Percentiles rank a stretch among this genome's conserved stretches.
Evolutionary conservation across 2,113 vertebrate genomes (phyloP).

Genomic region (Cyanoliseus patagonus): DNA sequence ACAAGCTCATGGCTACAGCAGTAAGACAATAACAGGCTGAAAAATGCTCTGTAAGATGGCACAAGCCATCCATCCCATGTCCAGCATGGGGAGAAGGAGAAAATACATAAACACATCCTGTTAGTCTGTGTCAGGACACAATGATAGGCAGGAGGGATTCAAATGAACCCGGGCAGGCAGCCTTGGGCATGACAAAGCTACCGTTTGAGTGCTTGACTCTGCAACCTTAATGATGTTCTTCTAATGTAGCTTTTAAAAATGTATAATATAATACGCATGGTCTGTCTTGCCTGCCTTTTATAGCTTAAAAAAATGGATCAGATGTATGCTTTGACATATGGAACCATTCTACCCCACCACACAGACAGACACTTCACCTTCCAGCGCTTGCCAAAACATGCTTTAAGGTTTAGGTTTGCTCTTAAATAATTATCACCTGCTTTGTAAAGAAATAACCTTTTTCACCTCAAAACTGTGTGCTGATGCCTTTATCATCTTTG

Average conservation of each 20-base stretch:
- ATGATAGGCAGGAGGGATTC: neutral
- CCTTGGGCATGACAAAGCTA: conserved; percentile 2
- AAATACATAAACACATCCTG: neutral
- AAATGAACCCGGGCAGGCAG: neutral
- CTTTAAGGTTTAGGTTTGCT: neutral
- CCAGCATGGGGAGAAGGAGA: neutral
- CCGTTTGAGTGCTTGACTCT: conserved; percentile 47
- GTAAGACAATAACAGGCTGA: neutral
- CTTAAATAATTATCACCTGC: neutral
- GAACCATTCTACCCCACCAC: neutral
- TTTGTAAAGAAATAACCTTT: neutral
- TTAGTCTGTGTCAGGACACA: neutral
- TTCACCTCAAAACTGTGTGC: neutral
- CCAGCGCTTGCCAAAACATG: neutral
- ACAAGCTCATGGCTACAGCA: neutral
- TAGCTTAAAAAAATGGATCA: conserved; percentile 23
- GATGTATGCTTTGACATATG: neutral
- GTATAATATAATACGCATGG: conserved; percentile 42
- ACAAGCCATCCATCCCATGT: neutral
- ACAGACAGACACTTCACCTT: neutral
- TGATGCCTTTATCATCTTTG: neutral
- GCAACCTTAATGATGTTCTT: conserved; percentile 55
- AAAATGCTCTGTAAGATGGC: neutral
- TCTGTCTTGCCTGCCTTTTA: conserved; percentile 41
- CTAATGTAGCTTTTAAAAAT: conserved; percentile 57